phyloP scores from a whole-genome alignment of 2,113 vertebrate genomes.

The Myrmecophaga tridactyla region DNA sequence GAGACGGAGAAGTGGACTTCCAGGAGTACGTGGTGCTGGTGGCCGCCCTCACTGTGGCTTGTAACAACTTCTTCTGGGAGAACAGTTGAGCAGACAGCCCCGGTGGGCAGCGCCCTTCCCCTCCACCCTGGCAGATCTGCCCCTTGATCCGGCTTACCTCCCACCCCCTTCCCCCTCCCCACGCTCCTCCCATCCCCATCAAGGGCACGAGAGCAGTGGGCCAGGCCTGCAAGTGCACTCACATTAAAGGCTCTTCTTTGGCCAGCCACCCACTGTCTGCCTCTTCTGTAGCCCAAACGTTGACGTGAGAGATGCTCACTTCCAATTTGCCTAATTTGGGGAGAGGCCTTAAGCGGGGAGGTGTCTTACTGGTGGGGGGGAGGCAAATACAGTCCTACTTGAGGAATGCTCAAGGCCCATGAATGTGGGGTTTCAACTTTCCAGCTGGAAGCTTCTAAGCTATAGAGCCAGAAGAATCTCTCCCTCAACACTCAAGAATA shows the following conservation, averaged over 20 bases:
- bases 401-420: not conserved
- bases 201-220: slow-evolving; percentile 26
- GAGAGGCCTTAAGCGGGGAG: not conserved
- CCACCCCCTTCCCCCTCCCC: not conserved
- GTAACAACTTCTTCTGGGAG: slow-evolving; percentile 93
- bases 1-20: slow-evolving; percentile 94
- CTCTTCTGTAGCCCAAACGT: slow-evolving; percentile 1
- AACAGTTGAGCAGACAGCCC: slow-evolving; percentile 76
- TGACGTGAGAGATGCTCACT: not conserved
- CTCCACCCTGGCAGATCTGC: not conserved
- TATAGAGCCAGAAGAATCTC: not conserved
- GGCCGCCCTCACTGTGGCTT: slow-evolving; percentile 91
- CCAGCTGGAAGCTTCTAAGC: not conserved
- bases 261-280: not conserved
- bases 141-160: not conserved
- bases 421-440: not conserved
- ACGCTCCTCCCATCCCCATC: not conserved
- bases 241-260: slow-evolving; percentile 71
- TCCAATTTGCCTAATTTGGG: not conserved
- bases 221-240: slow-evolving; percentile 16
- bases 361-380: not conserved
- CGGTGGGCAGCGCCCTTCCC: not conserved
- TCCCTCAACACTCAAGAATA: not conserved
- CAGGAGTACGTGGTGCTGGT: slow-evolving; percentile 94
- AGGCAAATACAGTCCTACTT: not conserved